phyloP scores from a whole-genome alignment of 2,797 vertebrate species.

The Crocodylus rhombifer region DNA sequence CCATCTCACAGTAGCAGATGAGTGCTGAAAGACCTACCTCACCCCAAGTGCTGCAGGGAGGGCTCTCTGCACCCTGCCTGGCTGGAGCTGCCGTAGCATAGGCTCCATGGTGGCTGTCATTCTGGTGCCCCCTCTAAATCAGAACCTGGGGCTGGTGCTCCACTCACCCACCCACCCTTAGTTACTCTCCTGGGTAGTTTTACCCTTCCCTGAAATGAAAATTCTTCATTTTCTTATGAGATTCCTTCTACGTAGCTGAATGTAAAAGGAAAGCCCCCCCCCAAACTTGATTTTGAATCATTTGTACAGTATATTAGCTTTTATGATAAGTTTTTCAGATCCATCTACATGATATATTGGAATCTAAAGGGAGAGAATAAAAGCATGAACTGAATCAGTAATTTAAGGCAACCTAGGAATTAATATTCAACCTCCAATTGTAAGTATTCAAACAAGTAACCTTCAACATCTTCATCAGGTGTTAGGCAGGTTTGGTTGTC shows the following conservation, averaged over 20 bases:
- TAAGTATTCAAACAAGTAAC: slow-evolving; percentile 66
- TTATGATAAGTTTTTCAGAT: neutral
- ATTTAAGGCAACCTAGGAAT: neutral
- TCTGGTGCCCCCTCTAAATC: too few relatives aligned
- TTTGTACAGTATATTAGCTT: neutral
- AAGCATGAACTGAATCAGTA: neutral
- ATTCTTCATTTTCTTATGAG: neutral
- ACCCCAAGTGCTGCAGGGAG: too few relatives aligned
- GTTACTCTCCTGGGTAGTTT: neutral
- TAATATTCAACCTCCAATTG: neutral
- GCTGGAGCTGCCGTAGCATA: too few relatives aligned
- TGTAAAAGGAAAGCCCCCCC: neutral
- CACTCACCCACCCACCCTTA: too few relatives aligned
- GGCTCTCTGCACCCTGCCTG: too few relatives aligned
- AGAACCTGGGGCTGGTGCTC: too few relatives aligned
- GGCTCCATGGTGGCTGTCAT: too few relatives aligned
- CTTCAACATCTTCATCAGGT: slow-evolving; percentile 90
- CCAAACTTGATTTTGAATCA: neutral
- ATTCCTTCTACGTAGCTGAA: neutral
- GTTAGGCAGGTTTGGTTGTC: slow-evolving; percentile 89
- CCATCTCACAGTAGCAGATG: too few relatives aligned
- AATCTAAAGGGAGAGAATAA: neutral
- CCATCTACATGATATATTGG: neutral
- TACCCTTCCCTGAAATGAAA: neutral
- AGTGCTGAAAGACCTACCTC: too few relatives aligned